Base-by-base conservation (phyloP, 1,140 invertebrate genomes). In the Drosophila leontia region DNA sequence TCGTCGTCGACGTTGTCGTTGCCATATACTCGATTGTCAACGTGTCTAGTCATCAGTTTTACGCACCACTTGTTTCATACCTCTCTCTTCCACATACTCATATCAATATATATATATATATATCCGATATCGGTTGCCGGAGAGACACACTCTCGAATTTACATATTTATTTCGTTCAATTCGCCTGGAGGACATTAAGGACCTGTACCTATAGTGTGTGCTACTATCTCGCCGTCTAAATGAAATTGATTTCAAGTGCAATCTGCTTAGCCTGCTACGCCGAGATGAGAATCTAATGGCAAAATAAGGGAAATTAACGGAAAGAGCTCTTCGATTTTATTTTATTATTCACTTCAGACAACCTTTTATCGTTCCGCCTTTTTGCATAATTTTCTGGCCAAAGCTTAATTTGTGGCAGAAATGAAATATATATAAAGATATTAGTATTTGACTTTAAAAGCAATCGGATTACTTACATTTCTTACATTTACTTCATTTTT, bases 11-110 rank as follows among this genome's bases (percentile, higher is more conserved):
- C 79, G 56, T 76, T 51, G 62, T 63, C 68, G 47, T 61, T 76
- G 75, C 44, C 79, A 47, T 41, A 47, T 41, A 59, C 45, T 63
- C 56, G 72, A 80, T 80, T 84, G 81, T 77, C 81, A 84, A 84
- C 81, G 81, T 80, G 81, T 84, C 81, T 79, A 75, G 81, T 84
- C 81, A 84, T 84, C 81, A 84, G 77, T 84, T 84, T 84, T 84
- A 84, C 81, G 81, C 81, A 77, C 81, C 81, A 84, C 77, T 84
- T 84, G 77, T 61, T 83, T 64, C 50, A 45, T 45, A 41, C 41
- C 42, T 61, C 44, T 61, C 44, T 59, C 48, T 39, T 37, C 7
- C 34, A 5, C 32, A 8, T 35, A 19, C 51, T 51, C 26, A 6
- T 11, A 51, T 34, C 4, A 4, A 48, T n/a, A 50, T 50, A 11